These are phyloP conservation scores for Cyprinella venusta DNA, from an alignment of 2,797 vertebrate genomes.

Conservation along the genomic window DNA sequence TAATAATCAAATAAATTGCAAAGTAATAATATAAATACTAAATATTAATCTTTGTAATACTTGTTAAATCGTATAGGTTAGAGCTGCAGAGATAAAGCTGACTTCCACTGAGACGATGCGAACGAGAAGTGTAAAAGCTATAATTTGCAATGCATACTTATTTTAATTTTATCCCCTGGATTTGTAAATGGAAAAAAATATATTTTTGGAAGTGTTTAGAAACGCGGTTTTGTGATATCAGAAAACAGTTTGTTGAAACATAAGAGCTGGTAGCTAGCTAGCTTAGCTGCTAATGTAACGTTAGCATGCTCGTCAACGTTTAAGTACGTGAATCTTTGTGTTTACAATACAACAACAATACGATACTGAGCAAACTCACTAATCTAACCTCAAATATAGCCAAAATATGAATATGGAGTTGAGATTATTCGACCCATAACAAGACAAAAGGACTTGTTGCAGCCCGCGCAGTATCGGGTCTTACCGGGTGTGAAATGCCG, in stretches of 20 bases:
- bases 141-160: background rate
- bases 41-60: background rate
- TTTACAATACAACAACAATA: slow-evolving; percentile 7
- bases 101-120: background rate
- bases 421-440: background rate
- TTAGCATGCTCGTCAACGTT: slow-evolving; percentile 19
- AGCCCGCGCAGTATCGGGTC: slow-evolving; percentile 46
- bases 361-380: background rate
- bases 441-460: slow-evolving; percentile 28
- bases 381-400: background rate
- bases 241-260: slow-evolving; percentile 25
- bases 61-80: background rate
- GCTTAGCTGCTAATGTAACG: slow-evolving; percentile 35
- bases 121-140: background rate
- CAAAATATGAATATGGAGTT: background rate
- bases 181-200: background rate
- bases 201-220: background rate
- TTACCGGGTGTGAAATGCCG: slow-evolving; percentile 67
- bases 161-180: background rate
- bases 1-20: background rate
- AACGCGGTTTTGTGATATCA: slow-evolving; percentile 2
- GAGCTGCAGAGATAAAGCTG: background rate
- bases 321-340: slow-evolving; percentile 23
- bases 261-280: slow-evolving; percentile 22
- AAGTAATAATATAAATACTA: background rate